These are phyloP conservation scores for Cheilosia grossa DNA, from an alignment of 2,888 invertebrate species.

Conservation along the genomic window DNA sequence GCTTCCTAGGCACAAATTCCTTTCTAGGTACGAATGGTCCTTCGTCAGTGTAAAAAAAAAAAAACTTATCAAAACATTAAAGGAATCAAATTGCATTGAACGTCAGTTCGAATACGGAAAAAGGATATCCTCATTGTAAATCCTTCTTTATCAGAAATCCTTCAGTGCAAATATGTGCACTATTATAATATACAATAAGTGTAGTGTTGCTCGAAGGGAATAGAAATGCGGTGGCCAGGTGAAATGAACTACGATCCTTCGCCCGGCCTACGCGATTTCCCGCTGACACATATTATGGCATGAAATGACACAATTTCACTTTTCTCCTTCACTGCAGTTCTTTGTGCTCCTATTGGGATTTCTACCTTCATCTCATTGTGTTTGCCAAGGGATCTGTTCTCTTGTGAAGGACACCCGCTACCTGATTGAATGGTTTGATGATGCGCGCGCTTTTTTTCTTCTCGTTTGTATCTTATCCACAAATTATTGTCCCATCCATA, in stretches of 20 bases:
- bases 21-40: not conserved
- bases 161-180: slow-evolving; percentile 23
- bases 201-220: slow-evolving; percentile 29
- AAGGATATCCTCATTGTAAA: slow-evolving; percentile 46
- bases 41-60: not conserved
- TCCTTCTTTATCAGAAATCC: slow-evolving; percentile 43
- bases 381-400: slow-evolving; percentile 29
- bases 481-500: slow-evolving; percentile 54
- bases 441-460: slow-evolving; percentile 50
- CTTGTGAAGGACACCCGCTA: slow-evolving; percentile 64
- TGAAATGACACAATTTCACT: slow-evolving; percentile 81
- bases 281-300: slow-evolving; percentile 76
- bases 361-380: slow-evolving; percentile 33
- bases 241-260: slow-evolving; percentile 37
- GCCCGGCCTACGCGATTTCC: slow-evolving; percentile 19
- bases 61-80: not conserved
- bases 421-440: slow-evolving; percentile 61
- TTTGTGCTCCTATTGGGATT: slow-evolving; percentile 61
- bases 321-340: slow-evolving; percentile 74
- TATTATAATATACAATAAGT: slow-evolving; percentile 1
- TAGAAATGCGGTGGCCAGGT: slow-evolving; percentile 30
- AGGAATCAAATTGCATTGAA: slow-evolving; percentile 6
- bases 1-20: not conserved
- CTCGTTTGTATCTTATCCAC: slow-evolving; percentile 18
- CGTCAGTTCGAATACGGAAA: slow-evolving; percentile 15